Evolutionary conservation across 2,797 vertebrate species (phyloP), one percentile per base, ranked within the genome.

Genomic region (Gobio occitaniae): DNA sequence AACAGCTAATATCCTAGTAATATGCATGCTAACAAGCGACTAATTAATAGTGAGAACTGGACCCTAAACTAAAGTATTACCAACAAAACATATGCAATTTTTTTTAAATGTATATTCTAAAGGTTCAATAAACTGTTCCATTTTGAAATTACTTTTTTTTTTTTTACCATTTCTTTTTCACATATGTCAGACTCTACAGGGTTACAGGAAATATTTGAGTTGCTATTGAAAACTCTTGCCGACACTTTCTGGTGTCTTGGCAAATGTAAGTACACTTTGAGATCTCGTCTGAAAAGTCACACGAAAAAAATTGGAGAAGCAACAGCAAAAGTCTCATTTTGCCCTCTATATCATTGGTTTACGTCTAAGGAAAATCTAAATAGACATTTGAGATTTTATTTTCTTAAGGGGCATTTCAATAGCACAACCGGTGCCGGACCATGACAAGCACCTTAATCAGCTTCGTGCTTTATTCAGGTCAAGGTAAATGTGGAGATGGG

Each of bases 391-490:
- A 59, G n/a, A 47, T 59, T 44, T 59, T 48, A 48, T 6, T 17
- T 48, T 48, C 25, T 78, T 70, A 48, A 32, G 16, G 63, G 61
- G 21, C 50, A 70, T 80, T 69, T 70, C 32, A 70, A 59, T 63
- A 29, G 76, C 54, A 84, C n/a, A 29, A 44, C 82, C 9, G 50
- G 82, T 69, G 36, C 65, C 3, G 0, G 2, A 54, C 36, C 65
- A 78, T 69, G 38, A 84, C 38, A 68, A 84, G 65, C 63, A 78
- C 77, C 68, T 78, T 38, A 84, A 72, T 79, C 83, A 52, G 68
- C 15, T 50, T 3, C 3, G 47, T 70, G 48, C 50, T 80, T 63
- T 63, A 70, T 71, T 69, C 38, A 78, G 76, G 86, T 79, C 75
- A 85, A 74, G 50, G 63, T 48, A 59, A 82, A 77, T 59, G 69